Evolutionary conservation across 37 sponge, comb jelly and placozoan species (phyloP), one percentile per base, ranked within the genome.

Genomic region (Theonella swinhoei): DNA sequence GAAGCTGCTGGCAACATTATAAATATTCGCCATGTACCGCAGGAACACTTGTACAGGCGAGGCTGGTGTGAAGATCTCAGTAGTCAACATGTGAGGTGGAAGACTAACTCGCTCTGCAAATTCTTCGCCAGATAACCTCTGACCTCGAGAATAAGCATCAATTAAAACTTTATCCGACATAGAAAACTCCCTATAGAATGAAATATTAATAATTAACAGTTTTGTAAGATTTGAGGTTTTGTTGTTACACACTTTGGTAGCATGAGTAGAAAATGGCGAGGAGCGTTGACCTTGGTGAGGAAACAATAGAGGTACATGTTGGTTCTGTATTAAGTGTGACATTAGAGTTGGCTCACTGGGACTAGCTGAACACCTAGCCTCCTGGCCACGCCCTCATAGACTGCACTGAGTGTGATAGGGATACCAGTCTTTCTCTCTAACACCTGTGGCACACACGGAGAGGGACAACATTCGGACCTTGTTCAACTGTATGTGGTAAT

Each of bases 371-470:
- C 61, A 30, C 88, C 83, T 1, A 88, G 71, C 3, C 77, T 25
- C 38, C 71, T 63, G 24, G 77, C 88, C 38, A 88, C 71, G 1
- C 77, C 39, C 14, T 54, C 62, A 76, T 88, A 88, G 2, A 88
- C 30, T 40, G 54, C 47, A 66, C 78, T 39, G 42, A 88, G 39
- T 36, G 88, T 68, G 58, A 88, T 88, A 11, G 88, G 88, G 25
- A 88, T 75, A 42, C 83, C 87, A 62, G 34, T 87, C 32, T 74
- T 79, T 23, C 36, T 32, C 26, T 80, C 74, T 22, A 87, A 32
- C 39, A 87, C 87, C 87, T 87, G 41, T n/a, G n/a, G 38, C n/a
- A n/a, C n/a, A n/a, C 58, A 59, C 17, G 59, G 20, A 64, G 59
- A 43, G 3, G 64, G 4, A 64, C 7, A 5, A 5, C n/a, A 64